phyloP scores from a whole-genome alignment of 2,888 invertebrate genomes.

The Ochropacha duplaris region DNA sequence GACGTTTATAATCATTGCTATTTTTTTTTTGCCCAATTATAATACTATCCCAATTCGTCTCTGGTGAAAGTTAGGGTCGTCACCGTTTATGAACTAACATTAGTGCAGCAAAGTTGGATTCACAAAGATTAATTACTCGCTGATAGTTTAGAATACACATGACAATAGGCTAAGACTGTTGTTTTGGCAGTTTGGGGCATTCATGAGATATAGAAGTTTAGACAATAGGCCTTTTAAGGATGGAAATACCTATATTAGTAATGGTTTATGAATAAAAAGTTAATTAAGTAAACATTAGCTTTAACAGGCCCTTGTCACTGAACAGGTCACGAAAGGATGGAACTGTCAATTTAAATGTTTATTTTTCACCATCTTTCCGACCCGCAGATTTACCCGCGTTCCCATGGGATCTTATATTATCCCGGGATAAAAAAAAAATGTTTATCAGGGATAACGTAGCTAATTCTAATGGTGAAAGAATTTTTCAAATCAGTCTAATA shows the following conservation, averaged over 20 bases:
- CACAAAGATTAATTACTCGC: not conserved
- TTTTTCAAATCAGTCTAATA: no score
- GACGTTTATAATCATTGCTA: no score
- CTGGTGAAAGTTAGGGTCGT: not conserved
- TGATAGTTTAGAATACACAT: not conserved
- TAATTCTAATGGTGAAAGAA: no score
- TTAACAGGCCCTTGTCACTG: no score
- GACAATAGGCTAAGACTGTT: not conserved
- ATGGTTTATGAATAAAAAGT: not conserved
- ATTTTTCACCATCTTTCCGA: no score
- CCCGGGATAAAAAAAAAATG: no score
- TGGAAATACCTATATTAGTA: not conserved
- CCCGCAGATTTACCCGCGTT: no score
- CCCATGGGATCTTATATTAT: no score
- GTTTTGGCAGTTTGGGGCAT: slow-evolving; percentile 3
- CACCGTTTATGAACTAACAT: not conserved
- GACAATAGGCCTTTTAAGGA: not conserved
- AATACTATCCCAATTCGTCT: not conserved
- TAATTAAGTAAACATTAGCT: no score
- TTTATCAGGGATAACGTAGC: no score
- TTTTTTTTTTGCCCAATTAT: not conserved
- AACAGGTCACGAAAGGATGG: no score
- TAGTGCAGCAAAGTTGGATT: not conserved
- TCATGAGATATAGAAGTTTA: slow-evolving; percentile 2
- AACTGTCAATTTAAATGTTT: no score